phyloP scores from a whole-genome alignment of 1,140 invertebrate species.

The Episyrphus balteatus region DNA sequence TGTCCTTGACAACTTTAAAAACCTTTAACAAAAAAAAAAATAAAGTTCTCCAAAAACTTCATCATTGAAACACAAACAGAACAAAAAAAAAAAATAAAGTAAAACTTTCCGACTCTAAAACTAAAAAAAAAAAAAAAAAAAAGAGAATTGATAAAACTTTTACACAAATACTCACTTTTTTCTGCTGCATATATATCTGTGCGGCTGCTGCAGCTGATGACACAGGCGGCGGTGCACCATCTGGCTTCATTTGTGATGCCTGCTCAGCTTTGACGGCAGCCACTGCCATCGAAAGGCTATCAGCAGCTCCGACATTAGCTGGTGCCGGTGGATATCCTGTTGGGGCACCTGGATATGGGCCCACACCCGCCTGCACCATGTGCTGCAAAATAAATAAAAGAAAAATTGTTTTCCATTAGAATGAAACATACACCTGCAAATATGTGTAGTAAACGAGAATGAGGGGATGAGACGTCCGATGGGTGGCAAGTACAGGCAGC shows the following conservation, averaged over 20 bases:
- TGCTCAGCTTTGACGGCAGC: slow-evolving; percentile 48
- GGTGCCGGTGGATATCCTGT: slow-evolving; percentile 55
- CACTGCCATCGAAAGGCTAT: slow-evolving; percentile 33
- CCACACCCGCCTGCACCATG: slow-evolving; percentile 89
- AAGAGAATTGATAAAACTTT: not conserved
- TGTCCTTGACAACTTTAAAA: no score
- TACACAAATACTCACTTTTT: slow-evolving; percentile 27
- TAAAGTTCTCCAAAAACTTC: no score
- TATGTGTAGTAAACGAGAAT: no score
- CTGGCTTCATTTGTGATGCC: slow-evolving; percentile 46
- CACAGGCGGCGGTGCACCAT: slow-evolving; percentile 33
- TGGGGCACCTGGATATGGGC: slow-evolving; percentile 67
- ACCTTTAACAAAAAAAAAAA: no score
- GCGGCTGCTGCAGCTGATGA: slow-evolving; percentile 35
- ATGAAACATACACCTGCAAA: no score
- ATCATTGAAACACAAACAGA: no score
- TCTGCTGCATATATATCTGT: slow-evolving; percentile 34
- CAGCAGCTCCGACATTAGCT: slow-evolving; percentile 54
- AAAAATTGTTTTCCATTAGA: no score
- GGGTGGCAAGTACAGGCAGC: no score
- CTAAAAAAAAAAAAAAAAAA: no score
- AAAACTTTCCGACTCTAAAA: not conserved
- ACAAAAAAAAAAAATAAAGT: no score
- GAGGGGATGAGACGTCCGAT: no score
- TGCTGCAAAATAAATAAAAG: slow-evolving; percentile 57